Evolutionary conservation across 2,888 invertebrate genomes (phyloP).

Genomic region (Tenodera sinensis): DNA sequence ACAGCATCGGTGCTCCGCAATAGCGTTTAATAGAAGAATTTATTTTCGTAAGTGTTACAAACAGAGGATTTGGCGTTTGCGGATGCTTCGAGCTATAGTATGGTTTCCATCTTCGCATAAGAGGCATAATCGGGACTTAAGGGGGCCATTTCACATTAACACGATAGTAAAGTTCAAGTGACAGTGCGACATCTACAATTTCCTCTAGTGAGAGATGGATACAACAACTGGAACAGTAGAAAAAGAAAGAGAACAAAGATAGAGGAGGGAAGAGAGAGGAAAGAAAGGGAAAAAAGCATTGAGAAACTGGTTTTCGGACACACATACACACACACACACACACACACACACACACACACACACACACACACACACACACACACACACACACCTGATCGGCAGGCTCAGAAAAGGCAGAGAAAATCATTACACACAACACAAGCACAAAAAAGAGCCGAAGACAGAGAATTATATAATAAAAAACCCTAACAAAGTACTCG

Average conservation of each 20-base stretch:
- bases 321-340: too few species aligned
- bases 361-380: not conserved
- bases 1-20: too few species aligned
- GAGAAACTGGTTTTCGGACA: not conserved
- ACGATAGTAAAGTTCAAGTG: not conserved
- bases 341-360: too few species aligned
- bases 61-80: too few species aligned
- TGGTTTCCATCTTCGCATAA: not conserved
- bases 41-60: too few species aligned
- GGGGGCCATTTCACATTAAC: not conserved
- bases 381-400: not conserved
- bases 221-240: not conserved
- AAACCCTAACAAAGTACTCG: slow-evolving; percentile 15
- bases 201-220: not conserved
- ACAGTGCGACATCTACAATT: not conserved
- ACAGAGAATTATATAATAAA: not conserved
- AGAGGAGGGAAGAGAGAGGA: not conserved
- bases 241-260: not conserved
- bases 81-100: not conserved
- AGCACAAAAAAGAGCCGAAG: not conserved
- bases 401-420: not conserved
- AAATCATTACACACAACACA: not conserved
- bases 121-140: not conserved
- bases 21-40: too few species aligned
- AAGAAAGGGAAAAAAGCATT: not conserved